Evolutionary conservation across 2,113 vertebrate genomes (phyloP).

Genomic region (Mustelus asterias): DNA sequence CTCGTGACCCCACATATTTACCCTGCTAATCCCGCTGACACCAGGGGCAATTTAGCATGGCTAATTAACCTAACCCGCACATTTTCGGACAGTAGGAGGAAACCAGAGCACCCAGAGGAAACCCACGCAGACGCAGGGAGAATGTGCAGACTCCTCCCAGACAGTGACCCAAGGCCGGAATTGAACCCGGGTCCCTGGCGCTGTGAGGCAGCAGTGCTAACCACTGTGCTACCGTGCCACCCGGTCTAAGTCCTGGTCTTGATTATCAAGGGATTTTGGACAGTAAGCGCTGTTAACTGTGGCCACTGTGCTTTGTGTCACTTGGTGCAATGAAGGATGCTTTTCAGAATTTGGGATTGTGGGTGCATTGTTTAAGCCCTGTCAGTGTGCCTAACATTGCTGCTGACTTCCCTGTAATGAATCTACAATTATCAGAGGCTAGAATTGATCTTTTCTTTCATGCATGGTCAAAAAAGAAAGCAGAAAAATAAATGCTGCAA

Average conservation of each 20-base stretch:
- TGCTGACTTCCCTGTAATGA: not conserved
- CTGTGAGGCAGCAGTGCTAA: too few species aligned
- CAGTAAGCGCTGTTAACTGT: not conserved
- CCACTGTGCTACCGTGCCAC: too few species aligned
- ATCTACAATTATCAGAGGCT: not conserved
- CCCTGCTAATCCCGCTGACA: too few species aligned
- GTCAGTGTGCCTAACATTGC: not conserved
- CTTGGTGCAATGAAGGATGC: not conserved
- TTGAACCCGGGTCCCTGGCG: too few species aligned
- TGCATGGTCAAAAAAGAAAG: not conserved
- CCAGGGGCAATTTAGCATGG: too few species aligned
- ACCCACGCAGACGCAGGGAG: too few species aligned
- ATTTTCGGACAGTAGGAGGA: too few species aligned
- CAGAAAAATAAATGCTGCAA: not conserved
- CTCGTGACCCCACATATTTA: too few species aligned
- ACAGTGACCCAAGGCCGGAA: too few species aligned
- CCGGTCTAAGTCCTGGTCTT: not conserved
- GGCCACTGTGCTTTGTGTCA: not conserved
- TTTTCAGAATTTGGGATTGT: constrained; percentile 14
- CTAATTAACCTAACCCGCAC: too few species aligned
- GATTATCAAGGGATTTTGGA: not conserved
- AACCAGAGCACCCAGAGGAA: too few species aligned
- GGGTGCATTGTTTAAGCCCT: not conserved
- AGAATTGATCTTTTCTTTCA: not conserved
- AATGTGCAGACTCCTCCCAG: too few species aligned